A percentile compares a stretch with the other conserved stretches of the same genome.
Evolutionary conservation across 2,888 invertebrate genomes (phyloP).

Genomic region (Eledona agricola): DNA sequence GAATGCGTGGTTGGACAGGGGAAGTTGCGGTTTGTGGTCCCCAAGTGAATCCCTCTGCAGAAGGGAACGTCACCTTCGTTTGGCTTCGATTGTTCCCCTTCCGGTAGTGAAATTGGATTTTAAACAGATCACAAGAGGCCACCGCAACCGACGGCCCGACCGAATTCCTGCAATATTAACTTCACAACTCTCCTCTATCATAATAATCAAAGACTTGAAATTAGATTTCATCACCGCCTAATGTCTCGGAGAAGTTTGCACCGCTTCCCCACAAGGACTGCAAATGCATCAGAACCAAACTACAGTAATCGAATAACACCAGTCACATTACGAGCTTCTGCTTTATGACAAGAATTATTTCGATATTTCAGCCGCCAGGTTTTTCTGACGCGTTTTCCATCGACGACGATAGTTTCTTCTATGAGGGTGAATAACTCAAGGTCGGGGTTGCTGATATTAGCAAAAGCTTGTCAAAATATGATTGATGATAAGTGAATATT

Average conservation of each 20-base stretch:
- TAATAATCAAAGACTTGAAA: slow-evolving; percentile 23
- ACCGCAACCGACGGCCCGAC: slow-evolving; percentile 41
- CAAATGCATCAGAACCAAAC: no score
- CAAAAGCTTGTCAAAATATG: slow-evolving; percentile 38
- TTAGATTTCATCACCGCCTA: slow-evolving; percentile 11
- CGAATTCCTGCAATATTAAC: slow-evolving; percentile 41
- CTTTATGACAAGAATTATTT: no score
- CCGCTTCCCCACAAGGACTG: slow-evolving; percentile 6
- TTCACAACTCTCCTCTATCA: slow-evolving; percentile 24
- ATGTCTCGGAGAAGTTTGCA: slow-evolving; percentile 10
- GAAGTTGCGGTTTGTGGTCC: slow-evolving; percentile 41
- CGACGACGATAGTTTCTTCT: slow-evolving; percentile 15
- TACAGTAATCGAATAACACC: slow-evolving; percentile 11
- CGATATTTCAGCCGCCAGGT: slow-evolving; percentile 27
- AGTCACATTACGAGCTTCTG: no score
- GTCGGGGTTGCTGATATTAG: slow-evolving; percentile 23
- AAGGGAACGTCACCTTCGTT: slow-evolving; percentile 59
- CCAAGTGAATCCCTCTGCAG: slow-evolving; percentile 29
- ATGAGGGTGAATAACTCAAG: slow-evolving; percentile 31
- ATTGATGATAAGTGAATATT: slow-evolving; percentile 50
- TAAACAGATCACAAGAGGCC: slow-evolving; percentile 53
- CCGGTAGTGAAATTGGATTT: slow-evolving; percentile 57
- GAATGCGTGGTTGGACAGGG: slow-evolving; percentile 28
- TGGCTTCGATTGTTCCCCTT: slow-evolving; percentile 59
- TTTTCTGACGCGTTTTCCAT: slow-evolving; percentile 22